Evolutionary conservation across 2,888 invertebrate species (phyloP).

Genomic region (Orchesella flavescens): DNA sequence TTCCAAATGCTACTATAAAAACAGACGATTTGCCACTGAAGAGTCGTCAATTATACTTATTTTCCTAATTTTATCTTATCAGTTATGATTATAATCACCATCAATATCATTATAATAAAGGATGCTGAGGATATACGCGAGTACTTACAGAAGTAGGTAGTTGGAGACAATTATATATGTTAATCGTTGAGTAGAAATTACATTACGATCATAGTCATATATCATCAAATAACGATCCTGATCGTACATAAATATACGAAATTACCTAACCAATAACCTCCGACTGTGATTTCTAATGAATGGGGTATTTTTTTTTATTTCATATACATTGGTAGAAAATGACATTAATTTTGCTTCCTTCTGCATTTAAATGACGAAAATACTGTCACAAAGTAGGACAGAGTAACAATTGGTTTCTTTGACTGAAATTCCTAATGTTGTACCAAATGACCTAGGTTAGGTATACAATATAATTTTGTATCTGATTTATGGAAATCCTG

Average conservation of each 20-base stretch:
- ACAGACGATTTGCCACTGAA: not conserved
- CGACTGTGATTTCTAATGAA: conserved; percentile 29
- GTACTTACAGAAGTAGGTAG: not conserved
- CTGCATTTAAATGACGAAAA: conserved; percentile 52
- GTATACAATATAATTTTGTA: conserved; percentile 36
- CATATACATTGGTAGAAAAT: conserved; percentile 45
- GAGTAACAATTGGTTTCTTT: conserved; percentile 45
- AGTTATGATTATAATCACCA: conserved; percentile 2
- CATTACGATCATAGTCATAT: not conserved
- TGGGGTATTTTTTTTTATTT: conserved; percentile 38
- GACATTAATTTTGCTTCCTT: conserved; percentile 49
- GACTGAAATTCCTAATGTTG: conserved; percentile 33
- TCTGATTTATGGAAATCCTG: conserved; percentile 56
- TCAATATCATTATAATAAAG: conserved; percentile 11
- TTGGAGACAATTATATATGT: not conserved
- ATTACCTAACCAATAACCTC: conserved; percentile 9
- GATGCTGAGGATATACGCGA: not conserved
- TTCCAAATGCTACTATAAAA: not conserved
- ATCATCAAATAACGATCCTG: not conserved
- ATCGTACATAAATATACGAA: not conserved
- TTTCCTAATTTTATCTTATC: not conserved
- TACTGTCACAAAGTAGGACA: conserved; percentile 27
- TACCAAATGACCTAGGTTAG: conserved; percentile 41
- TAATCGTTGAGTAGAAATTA: not conserved
- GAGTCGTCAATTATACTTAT: not conserved